phyloP scores from a whole-genome alignment of 2,113 vertebrate species.

The Ageneiosus marmoratus region DNA sequence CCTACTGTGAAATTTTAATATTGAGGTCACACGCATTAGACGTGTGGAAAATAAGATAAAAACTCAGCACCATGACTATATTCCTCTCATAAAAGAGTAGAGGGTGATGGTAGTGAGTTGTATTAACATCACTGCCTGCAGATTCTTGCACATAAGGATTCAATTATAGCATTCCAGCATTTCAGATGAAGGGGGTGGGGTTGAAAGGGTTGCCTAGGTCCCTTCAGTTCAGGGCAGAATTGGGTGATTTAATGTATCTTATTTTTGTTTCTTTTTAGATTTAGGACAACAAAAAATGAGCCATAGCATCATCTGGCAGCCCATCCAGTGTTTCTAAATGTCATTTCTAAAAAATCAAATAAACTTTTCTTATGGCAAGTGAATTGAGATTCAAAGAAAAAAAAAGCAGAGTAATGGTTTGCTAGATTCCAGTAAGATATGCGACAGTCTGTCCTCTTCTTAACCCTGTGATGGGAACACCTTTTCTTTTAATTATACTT shows the following conservation, averaged over 20 bases:
- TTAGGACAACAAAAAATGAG: neutral
- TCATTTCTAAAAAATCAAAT: neutral
- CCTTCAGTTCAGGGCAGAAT: constrained; percentile 54
- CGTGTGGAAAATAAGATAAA: constrained; percentile 31
- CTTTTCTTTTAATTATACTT: too few relatives aligned
- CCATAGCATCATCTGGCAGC: neutral
- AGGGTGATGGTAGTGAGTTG: constrained; percentile 10
- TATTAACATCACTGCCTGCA: constrained; percentile 17
- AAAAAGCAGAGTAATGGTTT: neutral
- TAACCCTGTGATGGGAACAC: neutral
- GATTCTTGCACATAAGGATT: constrained; percentile 67
- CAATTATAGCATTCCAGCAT: constrained; percentile 72
- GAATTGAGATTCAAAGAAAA: neutral
- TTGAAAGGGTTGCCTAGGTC: neutral
- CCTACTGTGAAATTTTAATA: constrained; percentile 8
- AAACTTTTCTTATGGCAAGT: neutral
- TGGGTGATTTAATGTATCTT: constrained; percentile 20
- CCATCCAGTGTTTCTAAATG: neutral
- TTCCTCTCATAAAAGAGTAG: constrained; percentile 9
- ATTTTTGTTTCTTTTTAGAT: constrained; percentile 9
- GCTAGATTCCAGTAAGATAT: neutral
- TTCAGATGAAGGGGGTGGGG: constrained; percentile 54
- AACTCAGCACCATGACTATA: neutral
- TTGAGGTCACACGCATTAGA: constrained; percentile 10
- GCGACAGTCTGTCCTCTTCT: neutral